These are phyloP conservation scores for Epistrophe eligans DNA, from an alignment of 2,888 invertebrate genomes.

Conservation along the genomic window DNA sequence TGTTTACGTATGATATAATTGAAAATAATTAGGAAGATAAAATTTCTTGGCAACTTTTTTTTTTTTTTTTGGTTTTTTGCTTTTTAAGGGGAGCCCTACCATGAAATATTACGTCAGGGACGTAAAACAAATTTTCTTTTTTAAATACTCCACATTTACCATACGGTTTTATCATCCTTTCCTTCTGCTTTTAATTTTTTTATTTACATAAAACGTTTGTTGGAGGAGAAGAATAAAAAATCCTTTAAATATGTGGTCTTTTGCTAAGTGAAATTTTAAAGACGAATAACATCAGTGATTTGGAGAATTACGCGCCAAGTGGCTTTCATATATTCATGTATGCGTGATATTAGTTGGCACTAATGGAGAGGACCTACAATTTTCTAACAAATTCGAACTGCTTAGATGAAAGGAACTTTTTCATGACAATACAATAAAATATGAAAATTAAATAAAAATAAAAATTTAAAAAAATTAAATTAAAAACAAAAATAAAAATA, in stretches of 20 bases:
- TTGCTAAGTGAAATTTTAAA: not conserved
- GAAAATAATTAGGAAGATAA: constrained; percentile 42
- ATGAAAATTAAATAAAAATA: too few species aligned
- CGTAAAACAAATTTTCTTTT: not conserved
- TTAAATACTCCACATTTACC: not conserved
- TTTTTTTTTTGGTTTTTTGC: not conserved
- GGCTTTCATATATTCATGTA: too few species aligned
- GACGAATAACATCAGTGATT: too few species aligned
- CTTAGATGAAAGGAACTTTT: too few species aligned
- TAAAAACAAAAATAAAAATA: too few species aligned
- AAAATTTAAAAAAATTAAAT: too few species aligned
- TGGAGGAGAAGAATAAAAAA: not conserved
- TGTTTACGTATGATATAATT: constrained; percentile 46
- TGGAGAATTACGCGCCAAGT: too few species aligned
- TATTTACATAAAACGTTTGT: constrained; percentile 1
- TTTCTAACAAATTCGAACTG: too few species aligned
- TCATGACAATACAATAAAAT: too few species aligned
- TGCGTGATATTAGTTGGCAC: too few species aligned
- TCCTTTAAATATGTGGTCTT: not conserved
- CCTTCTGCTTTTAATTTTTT: not conserved
- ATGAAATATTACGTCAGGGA: not conserved
- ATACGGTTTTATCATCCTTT: not conserved
- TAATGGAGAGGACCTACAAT: too few species aligned
- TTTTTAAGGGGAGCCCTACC: not conserved
- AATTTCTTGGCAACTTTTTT: not conserved